These are phyloP conservation scores for Procambarus clarkii DNA, from an alignment of 1,140 invertebrate genomes.

Conservation along the genomic window DNA sequence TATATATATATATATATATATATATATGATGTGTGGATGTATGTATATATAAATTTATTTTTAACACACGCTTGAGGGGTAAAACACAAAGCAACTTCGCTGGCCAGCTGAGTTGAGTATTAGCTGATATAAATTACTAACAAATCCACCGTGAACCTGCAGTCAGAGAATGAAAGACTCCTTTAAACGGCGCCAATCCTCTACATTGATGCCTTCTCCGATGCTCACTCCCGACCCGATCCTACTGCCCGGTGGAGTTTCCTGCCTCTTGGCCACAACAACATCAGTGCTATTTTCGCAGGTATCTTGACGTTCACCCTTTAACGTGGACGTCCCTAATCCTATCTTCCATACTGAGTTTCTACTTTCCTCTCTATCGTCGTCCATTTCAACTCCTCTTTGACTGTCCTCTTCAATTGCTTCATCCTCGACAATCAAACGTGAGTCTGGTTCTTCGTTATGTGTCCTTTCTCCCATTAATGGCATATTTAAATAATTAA, in stretches of 20 bases:
- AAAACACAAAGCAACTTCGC: background rate
- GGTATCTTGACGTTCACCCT: too few species aligned
- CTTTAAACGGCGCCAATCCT: conserved; percentile 51
- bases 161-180: conserved; percentile 60
- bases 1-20: too few species aligned
- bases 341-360: background rate
- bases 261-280: background rate
- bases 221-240: background rate
- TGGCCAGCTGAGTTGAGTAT: background rate
- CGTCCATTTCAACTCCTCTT: background rate
- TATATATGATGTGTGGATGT: too few species aligned
- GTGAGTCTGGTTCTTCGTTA: background rate
- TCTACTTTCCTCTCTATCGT: background rate
- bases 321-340: background rate
- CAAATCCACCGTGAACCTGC: conserved; percentile 2
- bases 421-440: background rate
- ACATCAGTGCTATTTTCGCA: background rate
- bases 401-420: background rate
- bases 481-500: background rate
- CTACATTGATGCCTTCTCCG: conserved; percentile 21
- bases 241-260: background rate
- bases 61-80: background rate
- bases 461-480: too few species aligned
- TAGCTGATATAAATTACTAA: background rate
- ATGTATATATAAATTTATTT: background rate